phyloP scores from a whole-genome alignment of 2,797 vertebrate genomes.

The Craterocephalus amniculus region DNA sequence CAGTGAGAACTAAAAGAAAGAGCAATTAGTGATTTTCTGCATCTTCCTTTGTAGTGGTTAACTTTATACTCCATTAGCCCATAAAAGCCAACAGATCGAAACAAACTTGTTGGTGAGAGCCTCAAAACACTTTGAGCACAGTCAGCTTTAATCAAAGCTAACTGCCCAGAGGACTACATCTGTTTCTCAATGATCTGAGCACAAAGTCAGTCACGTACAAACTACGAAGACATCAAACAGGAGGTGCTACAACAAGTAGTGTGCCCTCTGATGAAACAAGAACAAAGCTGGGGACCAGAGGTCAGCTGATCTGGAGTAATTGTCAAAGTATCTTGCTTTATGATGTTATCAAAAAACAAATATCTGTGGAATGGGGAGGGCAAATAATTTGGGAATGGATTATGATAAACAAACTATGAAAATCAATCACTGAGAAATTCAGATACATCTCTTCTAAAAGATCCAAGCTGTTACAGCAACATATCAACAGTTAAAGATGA shows the following conservation, averaged over 20 bases:
- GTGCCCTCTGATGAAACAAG: conserved; percentile 25
- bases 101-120: conserved; percentile 3
- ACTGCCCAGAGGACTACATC: conserved; percentile 12
- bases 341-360: neutral
- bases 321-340: neutral
- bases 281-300: conserved; percentile 23
- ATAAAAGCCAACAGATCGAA: conserved; percentile 11
- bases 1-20: neutral
- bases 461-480: neutral
- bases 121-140: conserved; percentile 16
- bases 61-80: conserved; percentile 7
- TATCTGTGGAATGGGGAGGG: neutral
- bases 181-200: conserved; percentile 26
- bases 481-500: neutral
- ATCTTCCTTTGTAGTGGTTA: neutral
- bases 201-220: conserved; percentile 44
- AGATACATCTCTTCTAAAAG: neutral
- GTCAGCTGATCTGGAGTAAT: conserved; percentile 23
- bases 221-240: conserved; percentile 10
- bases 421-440: neutral
- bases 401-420: conserved; percentile 1
- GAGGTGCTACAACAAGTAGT: conserved; percentile 29
- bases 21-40: neutral
- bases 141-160: conserved; percentile 17
- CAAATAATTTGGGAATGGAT: neutral